Evolutionary conservation across 2,797 vertebrate genomes (phyloP).

Genomic region (Sarcoramphus papa): DNA sequence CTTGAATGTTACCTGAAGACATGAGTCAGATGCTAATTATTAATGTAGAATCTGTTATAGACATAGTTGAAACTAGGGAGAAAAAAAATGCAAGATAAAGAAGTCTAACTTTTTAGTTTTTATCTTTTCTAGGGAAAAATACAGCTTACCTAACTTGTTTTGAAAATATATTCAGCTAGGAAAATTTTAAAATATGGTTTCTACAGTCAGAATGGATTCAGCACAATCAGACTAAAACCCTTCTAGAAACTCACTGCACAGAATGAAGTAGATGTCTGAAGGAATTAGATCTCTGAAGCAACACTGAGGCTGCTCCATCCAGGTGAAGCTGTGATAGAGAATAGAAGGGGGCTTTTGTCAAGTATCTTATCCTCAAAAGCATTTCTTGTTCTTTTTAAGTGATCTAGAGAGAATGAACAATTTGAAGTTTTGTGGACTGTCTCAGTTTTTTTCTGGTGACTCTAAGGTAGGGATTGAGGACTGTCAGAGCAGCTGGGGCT

Average conservation of each 20-base stretch:
- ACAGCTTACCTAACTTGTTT: not conserved
- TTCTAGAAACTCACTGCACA: not conserved
- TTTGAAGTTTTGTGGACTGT: not conserved
- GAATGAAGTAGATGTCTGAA: not conserved
- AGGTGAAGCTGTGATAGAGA: not conserved
- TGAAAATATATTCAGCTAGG: not conserved
- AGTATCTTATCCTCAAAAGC: not conserved
- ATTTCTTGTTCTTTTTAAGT: not conserved
- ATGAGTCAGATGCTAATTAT: constrained; percentile 36
- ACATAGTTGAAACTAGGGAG: not conserved
- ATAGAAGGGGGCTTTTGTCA: not conserved
- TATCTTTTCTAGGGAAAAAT: not conserved
- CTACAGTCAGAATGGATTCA: not conserved
- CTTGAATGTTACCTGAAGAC: constrained; percentile 46
- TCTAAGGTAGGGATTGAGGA: not conserved
- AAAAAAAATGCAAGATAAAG: not conserved
- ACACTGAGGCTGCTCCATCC: not conserved
- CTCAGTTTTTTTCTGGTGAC: not conserved
- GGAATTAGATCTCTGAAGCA: not conserved
- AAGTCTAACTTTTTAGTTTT: not conserved
- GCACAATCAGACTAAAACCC: not conserved
- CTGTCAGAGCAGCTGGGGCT: not conserved
- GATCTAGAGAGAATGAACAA: not conserved
- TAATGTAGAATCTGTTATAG: constrained; percentile 1
- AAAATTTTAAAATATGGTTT: not conserved